phyloP scores from a whole-genome alignment of 2,797 vertebrate species.

The Etheostoma nigrum region DNA sequence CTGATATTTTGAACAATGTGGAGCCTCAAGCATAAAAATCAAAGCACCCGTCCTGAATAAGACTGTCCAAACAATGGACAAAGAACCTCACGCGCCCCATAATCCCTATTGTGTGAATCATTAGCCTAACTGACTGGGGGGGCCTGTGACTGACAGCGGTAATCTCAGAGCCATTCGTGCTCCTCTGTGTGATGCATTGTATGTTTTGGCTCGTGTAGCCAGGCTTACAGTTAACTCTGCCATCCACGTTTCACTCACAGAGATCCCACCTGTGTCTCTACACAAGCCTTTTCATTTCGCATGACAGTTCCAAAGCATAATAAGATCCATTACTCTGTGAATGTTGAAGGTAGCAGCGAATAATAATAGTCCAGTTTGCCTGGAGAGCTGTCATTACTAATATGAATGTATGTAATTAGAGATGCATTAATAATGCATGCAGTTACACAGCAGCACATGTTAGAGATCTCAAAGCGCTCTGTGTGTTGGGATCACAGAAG shows the following conservation, averaged over 20 bases:
- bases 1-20: too few species aligned
- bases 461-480: background rate
- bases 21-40: too few species aligned
- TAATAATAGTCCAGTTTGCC: background rate
- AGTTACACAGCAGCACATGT: background rate
- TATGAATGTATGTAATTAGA: background rate
- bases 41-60: too few species aligned
- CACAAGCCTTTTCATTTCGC: background rate
- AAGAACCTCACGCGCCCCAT: too few species aligned
- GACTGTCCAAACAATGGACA: too few species aligned
- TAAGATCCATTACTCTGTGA: background rate
- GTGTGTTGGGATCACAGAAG: background rate
- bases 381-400: background rate
- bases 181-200: background rate
- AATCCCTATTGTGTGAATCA: slow-evolving; percentile 1
- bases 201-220: slow-evolving; percentile 13
- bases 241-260: slow-evolving; percentile 23
- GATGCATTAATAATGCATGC: slow-evolving; percentile 10
- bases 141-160: slow-evolving; percentile 38
- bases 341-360: background rate
- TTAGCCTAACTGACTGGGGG: background rate
- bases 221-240: background rate
- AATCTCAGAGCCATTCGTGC: slow-evolving; percentile 46
- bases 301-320: background rate
- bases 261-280: background rate